Conservation (phyloP, 2,888 invertebrate species). For the Xanthorhoe spadicearia region DNA sequence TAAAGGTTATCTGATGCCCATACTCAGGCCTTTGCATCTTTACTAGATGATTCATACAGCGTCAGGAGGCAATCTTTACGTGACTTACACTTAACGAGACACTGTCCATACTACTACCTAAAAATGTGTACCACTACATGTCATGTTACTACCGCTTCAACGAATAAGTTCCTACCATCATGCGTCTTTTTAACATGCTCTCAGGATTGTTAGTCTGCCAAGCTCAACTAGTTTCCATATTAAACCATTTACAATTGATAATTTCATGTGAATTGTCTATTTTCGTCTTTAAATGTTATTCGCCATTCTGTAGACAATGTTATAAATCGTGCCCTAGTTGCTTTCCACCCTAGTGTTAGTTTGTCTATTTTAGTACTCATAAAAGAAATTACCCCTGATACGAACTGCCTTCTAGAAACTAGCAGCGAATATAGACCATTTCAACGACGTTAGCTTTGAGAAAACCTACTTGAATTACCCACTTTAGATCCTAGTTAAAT, state of each 20-base stretch:
- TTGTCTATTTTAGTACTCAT: slow-evolving; percentile 27
- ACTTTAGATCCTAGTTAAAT: background rate
- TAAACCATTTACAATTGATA: background rate
- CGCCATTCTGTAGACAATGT: slow-evolving; percentile 12
- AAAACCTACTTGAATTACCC: slow-evolving; percentile 3
- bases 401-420: slow-evolving; percentile 17
- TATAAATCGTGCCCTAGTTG: slow-evolving; percentile 22
- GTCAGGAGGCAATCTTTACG: no score
- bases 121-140: no score
- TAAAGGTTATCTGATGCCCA: no score
- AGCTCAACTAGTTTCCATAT: background rate
- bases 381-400: slow-evolving; percentile 29
- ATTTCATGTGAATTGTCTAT: background rate
- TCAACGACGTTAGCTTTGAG: slow-evolving; percentile 7
- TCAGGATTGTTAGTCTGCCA: background rate
- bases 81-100: no score
- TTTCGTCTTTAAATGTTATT: slow-evolving; percentile 12
- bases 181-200: background rate
- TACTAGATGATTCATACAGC: no score
- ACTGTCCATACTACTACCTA: no score
- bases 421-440: slow-evolving; percentile 16
- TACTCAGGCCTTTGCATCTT: no score
- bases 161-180: background rate
- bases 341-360: slow-evolving; percentile 24
- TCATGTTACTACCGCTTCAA: background rate